phyloP scores from a whole-genome alignment of 2,113 vertebrate species.

The Lycaon pictus region DNA sequence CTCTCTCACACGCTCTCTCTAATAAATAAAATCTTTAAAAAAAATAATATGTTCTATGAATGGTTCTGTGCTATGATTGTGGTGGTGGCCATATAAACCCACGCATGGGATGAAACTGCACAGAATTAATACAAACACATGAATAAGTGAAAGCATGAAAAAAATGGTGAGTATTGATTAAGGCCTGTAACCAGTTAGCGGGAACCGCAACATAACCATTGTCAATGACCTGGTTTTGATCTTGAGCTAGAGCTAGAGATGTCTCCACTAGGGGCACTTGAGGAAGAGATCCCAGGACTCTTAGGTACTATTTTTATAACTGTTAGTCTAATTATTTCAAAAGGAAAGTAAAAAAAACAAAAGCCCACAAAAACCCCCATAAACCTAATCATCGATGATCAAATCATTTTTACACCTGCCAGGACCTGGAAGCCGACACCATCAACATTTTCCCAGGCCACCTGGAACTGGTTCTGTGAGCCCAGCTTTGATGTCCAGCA shows the following conservation, averaged over 20 bases:
- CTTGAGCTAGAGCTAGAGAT: neutral
- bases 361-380: neutral
- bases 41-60: neutral
- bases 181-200: neutral
- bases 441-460: neutral
- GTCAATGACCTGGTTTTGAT: neutral
- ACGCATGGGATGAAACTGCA: neutral
- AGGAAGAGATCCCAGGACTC: neutral
- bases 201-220: neutral
- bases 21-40: too few species aligned
- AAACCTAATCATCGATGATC: neutral
- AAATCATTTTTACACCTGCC: neutral
- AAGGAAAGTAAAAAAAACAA: neutral
- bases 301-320: neutral
- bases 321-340: constrained; percentile 17
- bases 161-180: neutral
- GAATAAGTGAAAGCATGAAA: neutral
- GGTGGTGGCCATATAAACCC: neutral
- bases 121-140: neutral
- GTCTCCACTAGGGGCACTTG: neutral
- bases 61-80: neutral
- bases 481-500: neutral
- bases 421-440: neutral
- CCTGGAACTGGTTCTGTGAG: neutral
- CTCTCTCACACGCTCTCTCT: too few species aligned